phyloP scores from a whole-genome alignment of 2,888 invertebrate species.

The Dasysyrphus albostriatus region DNA sequence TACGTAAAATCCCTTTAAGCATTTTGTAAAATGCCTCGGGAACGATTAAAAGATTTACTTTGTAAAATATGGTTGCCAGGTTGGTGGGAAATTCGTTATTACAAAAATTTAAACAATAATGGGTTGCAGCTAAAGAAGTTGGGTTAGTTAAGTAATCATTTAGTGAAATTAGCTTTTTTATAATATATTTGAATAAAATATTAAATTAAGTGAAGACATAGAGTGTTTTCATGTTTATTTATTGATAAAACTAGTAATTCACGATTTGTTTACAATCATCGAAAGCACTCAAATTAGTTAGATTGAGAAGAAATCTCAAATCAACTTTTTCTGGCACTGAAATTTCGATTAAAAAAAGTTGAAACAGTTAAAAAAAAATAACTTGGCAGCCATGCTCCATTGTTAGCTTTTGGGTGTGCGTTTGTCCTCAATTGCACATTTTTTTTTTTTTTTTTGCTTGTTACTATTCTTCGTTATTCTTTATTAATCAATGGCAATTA shows the following conservation, averaged over 20 bases:
- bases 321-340: background rate
- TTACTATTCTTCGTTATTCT: constrained; percentile 37
- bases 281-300: background rate
- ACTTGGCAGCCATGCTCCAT: background rate
- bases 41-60: constrained; percentile 39
- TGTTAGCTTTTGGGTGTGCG: constrained; percentile 28
- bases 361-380: background rate
- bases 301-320: background rate
- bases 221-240: too few relatives aligned
- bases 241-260: too few relatives aligned
- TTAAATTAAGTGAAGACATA: too few relatives aligned
- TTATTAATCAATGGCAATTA: constrained; percentile 62
- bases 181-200: too few relatives aligned
- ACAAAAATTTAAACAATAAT: background rate
- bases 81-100: background rate
- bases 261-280: too few relatives aligned
- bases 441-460: background rate
- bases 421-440: constrained; percentile 56
- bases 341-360: background rate
- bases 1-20: constrained; percentile 60
- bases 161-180: too few relatives aligned
- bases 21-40: constrained; percentile 38
- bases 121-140: too few relatives aligned
- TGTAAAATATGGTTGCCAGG: constrained; percentile 1
- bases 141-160: too few relatives aligned